These are phyloP conservation scores for Mya arenaria DNA, from an alignment of 1,140 invertebrate genomes.

Conservation along the genomic window DNA sequence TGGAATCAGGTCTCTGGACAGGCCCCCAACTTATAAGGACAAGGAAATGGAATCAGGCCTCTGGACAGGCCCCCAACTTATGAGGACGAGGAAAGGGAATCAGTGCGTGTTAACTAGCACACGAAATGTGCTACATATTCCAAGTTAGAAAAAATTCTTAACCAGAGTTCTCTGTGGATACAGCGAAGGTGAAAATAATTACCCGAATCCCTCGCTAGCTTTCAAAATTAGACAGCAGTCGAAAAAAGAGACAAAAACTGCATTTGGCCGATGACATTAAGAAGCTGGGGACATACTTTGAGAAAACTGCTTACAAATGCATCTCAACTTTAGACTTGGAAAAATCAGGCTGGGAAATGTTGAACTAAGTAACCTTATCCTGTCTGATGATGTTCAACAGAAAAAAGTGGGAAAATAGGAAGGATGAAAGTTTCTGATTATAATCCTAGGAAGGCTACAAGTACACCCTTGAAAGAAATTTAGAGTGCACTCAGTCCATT, in stretches of 20 bases:
- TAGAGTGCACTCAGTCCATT: slow-evolving; percentile 47
- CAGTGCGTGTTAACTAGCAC: slow-evolving; percentile 10
- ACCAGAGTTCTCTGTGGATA: slow-evolving; percentile 51
- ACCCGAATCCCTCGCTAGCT: slow-evolving; percentile 54
- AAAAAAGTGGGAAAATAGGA: slow-evolving; percentile 57
- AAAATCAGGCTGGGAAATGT: slow-evolving; percentile 27
- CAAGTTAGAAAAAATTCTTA: slow-evolving; percentile 13
- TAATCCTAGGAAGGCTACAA: slow-evolving; percentile 8
- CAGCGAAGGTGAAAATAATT: slow-evolving; percentile 44
- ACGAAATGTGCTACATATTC: slow-evolving; percentile 41
- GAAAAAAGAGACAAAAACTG: slow-evolving; percentile 49
- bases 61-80: no score
- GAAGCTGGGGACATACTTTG: slow-evolving; percentile 40
- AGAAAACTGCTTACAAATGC: slow-evolving; percentile 34
- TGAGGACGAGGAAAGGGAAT: no score
- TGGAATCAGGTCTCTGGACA: no score
- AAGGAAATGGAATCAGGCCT: no score
- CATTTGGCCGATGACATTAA: slow-evolving; percentile 58
- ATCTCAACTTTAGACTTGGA: slow-evolving; percentile 12
- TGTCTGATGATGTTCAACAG: slow-evolving; percentile 62
- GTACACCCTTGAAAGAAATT: slow-evolving; percentile 48
- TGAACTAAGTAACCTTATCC: slow-evolving; percentile 48
- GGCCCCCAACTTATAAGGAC: no score
- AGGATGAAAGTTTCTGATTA: slow-evolving; percentile 52
- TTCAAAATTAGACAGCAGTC: slow-evolving; percentile 58